Evolutionary conservation across 1,140 invertebrate genomes (phyloP).

Genomic region (Dysdera silvatica): DNA sequence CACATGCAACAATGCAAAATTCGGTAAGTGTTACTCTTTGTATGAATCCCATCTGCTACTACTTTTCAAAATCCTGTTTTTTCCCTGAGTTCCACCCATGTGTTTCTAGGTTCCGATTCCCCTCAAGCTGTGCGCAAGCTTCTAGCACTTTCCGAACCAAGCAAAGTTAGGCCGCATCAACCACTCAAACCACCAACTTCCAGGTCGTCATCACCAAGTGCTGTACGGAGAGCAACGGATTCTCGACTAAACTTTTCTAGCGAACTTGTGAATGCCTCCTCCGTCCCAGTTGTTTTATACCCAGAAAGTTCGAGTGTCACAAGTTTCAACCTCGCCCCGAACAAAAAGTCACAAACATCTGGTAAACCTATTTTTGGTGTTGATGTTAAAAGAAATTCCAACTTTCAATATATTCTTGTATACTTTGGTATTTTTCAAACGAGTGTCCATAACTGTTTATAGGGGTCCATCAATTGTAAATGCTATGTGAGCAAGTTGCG

Average conservation of each 20-base stretch:
- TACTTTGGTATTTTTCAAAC: too few relatives aligned
- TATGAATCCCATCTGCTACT: background rate
- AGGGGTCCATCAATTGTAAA: too few relatives aligned
- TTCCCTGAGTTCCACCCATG: background rate
- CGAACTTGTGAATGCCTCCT: conserved; percentile 64
- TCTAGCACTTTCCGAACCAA: conserved; percentile 62
- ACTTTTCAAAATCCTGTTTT: background rate
- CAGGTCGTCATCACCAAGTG: conserved; percentile 48
- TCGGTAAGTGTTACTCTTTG: conserved; percentile 48
- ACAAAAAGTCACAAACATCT: conserved; percentile 73
- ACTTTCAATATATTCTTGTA: too few relatives aligned
- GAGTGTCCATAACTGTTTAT: too few relatives aligned
- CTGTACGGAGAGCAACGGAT: conserved; percentile 46
- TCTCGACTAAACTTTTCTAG: conserved; percentile 61
- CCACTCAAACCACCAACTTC: conserved; percentile 55
- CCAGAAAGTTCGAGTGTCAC: conserved; percentile 92
- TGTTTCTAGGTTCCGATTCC: conserved; percentile 66
- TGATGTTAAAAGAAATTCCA: too few relatives aligned
- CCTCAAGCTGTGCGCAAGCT: conserved; percentile 91
- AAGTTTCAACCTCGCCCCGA: conserved; percentile 74
- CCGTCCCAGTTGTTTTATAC: conserved; percentile 77
- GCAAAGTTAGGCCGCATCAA: conserved; percentile 80
- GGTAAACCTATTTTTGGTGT: conserved; percentile 48
- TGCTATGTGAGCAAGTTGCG: too few relatives aligned
- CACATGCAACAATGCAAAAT: conserved; percentile 50